Evolutionary conservation across 2,888 invertebrate genomes (phyloP).

Genomic region (Desoria tigrina): DNA sequence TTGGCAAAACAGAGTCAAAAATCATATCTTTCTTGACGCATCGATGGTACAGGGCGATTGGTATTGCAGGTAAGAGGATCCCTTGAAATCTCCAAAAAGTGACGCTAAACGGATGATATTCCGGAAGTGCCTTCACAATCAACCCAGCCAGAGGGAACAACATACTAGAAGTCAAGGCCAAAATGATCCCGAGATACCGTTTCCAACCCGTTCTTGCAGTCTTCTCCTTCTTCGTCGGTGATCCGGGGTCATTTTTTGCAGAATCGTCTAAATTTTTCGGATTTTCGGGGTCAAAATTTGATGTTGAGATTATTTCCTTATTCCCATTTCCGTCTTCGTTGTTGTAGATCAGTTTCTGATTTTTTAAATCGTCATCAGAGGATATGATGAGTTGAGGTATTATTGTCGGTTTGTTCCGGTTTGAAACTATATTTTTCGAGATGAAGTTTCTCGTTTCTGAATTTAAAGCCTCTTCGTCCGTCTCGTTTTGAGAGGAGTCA

Average conservation of each 20-base stretch:
- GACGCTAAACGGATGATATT: slow-evolving; percentile 41
- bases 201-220: neutral
- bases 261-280: neutral
- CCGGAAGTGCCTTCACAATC: slow-evolving; percentile 37
- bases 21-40: slow-evolving; percentile 30
- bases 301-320: neutral
- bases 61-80: slow-evolving; percentile 39
- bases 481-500: no score
- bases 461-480: no score
- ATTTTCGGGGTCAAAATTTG: neutral
- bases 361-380: no score
- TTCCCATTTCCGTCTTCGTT: neutral
- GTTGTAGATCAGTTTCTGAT: neutral
- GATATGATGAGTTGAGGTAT: neutral
- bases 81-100: slow-evolving; percentile 48
- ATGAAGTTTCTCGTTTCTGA: no score
- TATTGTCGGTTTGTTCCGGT: no score
- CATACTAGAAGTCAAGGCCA: slow-evolving; percentile 42
- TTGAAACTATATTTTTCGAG: no score
- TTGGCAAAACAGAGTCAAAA: slow-evolving; percentile 30
- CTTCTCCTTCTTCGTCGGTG: neutral
- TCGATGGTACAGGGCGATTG: slow-evolving; percentile 31
- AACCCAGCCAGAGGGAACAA: slow-evolving; percentile 41
- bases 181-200: slow-evolving; percentile 30
- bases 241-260: no score